Evolutionary conservation across 2,888 invertebrate genomes (phyloP), one percentile per base, ranked within the genome.

Genomic region (Caradrina kadenii): DNA sequence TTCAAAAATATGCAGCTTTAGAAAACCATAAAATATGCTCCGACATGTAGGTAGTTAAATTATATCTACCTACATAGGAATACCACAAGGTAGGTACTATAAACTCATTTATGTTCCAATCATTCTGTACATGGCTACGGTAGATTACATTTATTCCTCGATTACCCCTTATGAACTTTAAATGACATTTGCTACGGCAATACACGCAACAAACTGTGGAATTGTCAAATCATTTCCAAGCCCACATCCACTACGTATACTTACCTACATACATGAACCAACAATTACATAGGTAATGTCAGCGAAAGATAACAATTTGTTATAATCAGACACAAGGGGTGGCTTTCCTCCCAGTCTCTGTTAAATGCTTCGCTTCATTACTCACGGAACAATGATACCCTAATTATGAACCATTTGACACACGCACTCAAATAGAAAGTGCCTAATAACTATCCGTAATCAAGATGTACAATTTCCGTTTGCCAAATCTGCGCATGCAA

Each of bases 381-480:
- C 88, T 85, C 92, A 81, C 88, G 81, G 91, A 89, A 94, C 94
- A 94, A 94, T 93, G 92, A 94, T 93, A 92, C 91, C 92, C 91
- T 95, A 94, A 95, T 96, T 94, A 94, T 87, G 88, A 91, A 85
- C 92, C 92, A 94, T 96, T 95, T 91, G 93, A 93, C 89, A 93
- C 94, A 94, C 91, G 87, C 93, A 83, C 59, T 69, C 88, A 87
- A 81, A 85, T 87, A 86, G 84, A 81, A 81, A 82, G 82, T 80
- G 81, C 86, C 86, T 91, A 93, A 93, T 91, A 89, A 89, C 88
- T 85, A 90, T 87, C 87, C 89, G 91, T 93, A 92, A 94, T 94
- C 91, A 91, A 88, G 86, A 87, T 84, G 79, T 80, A 82, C 80
- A 83, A 80, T 83, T 83, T 80, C 76, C 70, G 86, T 86, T 87